phyloP scores from a whole-genome alignment of 2,113 vertebrate genomes.

The Paradoxurus hermaphroditus region DNA sequence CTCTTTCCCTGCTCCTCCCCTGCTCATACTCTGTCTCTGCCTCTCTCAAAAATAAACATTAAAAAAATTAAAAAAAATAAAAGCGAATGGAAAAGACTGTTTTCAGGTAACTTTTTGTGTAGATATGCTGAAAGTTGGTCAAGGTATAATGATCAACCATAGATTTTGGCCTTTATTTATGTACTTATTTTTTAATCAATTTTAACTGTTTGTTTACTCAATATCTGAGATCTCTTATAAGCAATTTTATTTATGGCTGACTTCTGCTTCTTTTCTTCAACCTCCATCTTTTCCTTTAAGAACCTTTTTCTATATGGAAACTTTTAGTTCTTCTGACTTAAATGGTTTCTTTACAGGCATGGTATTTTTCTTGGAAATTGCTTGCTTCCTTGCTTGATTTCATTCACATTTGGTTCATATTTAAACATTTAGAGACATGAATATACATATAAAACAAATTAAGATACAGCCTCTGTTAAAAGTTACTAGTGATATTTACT shows the following conservation, averaged over 20 bases:
- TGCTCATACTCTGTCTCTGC: no score
- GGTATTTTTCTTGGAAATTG: background rate
- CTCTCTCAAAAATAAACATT: no score
- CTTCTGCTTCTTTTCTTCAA: background rate
- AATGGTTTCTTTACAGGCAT: background rate
- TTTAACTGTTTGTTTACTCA: background rate
- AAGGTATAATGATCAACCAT: background rate
- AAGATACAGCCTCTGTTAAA: background rate
- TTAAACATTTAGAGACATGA: background rate
- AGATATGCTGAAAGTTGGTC: background rate
- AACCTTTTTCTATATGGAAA: background rate
- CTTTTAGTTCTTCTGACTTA: background rate
- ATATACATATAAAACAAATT: background rate
- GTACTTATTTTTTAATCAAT: background rate
- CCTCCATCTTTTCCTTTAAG: background rate
- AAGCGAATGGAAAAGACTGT: background rate
- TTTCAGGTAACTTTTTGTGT: background rate
- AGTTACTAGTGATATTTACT: background rate
- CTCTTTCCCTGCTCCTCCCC: no score
- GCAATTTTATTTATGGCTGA: background rate
- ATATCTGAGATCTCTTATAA: background rate
- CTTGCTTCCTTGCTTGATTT: background rate
- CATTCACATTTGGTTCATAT: background rate
- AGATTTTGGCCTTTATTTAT: background rate
- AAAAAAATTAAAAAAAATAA: no score